A percentile compares a stretch with the other conserved stretches of the same genome.
These are phyloP conservation scores for Tolmerus cingulatus DNA, from an alignment of 2,888 invertebrate species.

Conservation along the genomic window DNA sequence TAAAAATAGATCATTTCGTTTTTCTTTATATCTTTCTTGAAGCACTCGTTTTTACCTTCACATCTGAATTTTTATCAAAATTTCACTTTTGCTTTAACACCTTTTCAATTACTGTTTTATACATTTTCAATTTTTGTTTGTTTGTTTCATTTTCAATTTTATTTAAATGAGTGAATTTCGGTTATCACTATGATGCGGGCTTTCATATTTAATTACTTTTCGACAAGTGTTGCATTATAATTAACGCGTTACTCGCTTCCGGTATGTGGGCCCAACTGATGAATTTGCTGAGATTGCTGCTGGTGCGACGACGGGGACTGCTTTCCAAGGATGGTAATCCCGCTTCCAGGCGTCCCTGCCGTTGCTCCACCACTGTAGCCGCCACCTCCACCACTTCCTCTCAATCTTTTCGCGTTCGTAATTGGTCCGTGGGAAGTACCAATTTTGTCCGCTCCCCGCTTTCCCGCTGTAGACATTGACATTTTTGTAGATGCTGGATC, in stretches of 20 bases:
- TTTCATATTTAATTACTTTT: background rate
- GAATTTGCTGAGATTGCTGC: background rate
- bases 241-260: background rate
- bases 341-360: background rate
- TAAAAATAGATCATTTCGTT: background rate
- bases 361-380: background rate
- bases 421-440: background rate
- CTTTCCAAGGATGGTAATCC: conserved; percentile 1
- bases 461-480: conserved; percentile 3
- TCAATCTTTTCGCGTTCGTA: background rate
- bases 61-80: background rate
- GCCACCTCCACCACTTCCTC: background rate
- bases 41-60: background rate
- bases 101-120: background rate
- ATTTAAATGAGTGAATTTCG: background rate
- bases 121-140: background rate
- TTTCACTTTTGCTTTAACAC: background rate
- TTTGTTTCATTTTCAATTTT: background rate
- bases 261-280: background rate
- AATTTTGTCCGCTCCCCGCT: background rate
- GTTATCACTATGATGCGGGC: background rate
- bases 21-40: background rate
- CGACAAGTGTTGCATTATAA: background rate
- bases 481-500: conserved; percentile 28
- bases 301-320: conserved; percentile 23